These are phyloP conservation scores for Caracal caracal DNA, from an alignment of 2,113 vertebrate genomes.

Conservation along the genomic window DNA sequence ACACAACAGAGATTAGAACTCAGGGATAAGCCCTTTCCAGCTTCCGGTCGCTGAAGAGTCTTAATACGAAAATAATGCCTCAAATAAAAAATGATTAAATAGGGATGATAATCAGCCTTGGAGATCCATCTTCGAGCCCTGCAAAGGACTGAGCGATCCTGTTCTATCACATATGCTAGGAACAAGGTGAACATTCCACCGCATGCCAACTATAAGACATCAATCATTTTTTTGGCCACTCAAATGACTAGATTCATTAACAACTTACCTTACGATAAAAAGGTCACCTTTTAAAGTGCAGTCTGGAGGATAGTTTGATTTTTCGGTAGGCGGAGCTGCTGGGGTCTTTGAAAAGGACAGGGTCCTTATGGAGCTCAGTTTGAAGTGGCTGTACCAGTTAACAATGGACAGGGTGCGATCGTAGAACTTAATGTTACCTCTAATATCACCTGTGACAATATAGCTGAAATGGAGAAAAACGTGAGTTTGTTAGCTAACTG, in stretches of 20 bases:
- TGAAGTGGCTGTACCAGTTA: constrained; percentile 85
- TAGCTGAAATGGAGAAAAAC: constrained; percentile 83
- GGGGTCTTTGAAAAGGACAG: constrained; percentile 91
- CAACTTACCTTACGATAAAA: constrained; percentile 87
- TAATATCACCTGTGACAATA: constrained; percentile 91
- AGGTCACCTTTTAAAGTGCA: constrained; percentile 74
- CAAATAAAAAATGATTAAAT: neutral
- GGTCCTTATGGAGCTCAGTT: constrained; percentile 86
- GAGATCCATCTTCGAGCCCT: neutral
- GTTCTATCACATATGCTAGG: neutral
- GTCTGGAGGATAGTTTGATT: constrained; percentile 71
- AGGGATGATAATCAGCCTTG: neutral
- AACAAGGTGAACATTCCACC: neutral
- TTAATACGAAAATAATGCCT: neutral
- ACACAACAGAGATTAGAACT: neutral
- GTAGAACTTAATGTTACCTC: constrained; percentile 91
- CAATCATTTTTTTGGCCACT: rapidly evolving
- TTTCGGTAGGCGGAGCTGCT: neutral
- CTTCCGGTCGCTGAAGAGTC: neutral
- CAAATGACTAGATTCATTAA: rapidly evolving
- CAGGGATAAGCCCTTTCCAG: neutral
- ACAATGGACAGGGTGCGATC: constrained; percentile 85
- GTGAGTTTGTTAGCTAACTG: rapidly evolving
- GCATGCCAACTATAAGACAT: neutral
- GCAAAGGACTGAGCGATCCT: neutral